Conservation (phyloP, 2,113 vertebrate species). For the Eptesicus fuscus region DNA sequence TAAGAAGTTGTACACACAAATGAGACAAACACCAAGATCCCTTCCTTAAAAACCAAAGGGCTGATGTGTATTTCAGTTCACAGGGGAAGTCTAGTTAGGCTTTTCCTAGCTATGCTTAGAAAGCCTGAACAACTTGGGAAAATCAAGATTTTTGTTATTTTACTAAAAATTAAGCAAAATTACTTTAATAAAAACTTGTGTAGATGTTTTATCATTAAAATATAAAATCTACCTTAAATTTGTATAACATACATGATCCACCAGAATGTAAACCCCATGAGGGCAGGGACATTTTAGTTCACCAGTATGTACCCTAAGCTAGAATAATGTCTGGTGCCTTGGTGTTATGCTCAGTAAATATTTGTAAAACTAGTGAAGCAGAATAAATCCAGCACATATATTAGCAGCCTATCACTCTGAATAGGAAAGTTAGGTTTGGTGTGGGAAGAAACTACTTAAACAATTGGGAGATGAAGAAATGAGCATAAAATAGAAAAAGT, state of each 20-base stretch:
- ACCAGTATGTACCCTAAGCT: not conserved
- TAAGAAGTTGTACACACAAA: slow-evolving; percentile 67
- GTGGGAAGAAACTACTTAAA: not conserved
- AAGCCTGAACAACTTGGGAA: not conserved
- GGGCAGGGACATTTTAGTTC: not conserved
- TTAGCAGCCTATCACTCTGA: not conserved
- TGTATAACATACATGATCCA: not conserved
- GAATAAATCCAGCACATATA: not conserved
- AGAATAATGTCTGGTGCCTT: not conserved
- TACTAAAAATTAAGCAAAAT: not conserved
- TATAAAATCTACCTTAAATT: not conserved
- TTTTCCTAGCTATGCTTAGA: not conserved
- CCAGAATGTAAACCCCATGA: not conserved
- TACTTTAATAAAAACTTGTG: not conserved
- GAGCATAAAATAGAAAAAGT: not conserved
- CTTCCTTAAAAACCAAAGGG: not conserved
- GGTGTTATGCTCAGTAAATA: not conserved
- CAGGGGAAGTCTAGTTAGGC: not conserved
- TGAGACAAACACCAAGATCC: slow-evolving; percentile 59
- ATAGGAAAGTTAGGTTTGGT: not conserved
- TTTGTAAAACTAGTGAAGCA: not conserved
- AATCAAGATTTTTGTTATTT: not conserved
- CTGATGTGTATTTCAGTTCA: not conserved
- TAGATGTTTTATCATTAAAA: not conserved
- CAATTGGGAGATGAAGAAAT: not conserved